Base-by-base conservation (phyloP, 2,888 invertebrate species). In the Lingula anatina region DNA sequence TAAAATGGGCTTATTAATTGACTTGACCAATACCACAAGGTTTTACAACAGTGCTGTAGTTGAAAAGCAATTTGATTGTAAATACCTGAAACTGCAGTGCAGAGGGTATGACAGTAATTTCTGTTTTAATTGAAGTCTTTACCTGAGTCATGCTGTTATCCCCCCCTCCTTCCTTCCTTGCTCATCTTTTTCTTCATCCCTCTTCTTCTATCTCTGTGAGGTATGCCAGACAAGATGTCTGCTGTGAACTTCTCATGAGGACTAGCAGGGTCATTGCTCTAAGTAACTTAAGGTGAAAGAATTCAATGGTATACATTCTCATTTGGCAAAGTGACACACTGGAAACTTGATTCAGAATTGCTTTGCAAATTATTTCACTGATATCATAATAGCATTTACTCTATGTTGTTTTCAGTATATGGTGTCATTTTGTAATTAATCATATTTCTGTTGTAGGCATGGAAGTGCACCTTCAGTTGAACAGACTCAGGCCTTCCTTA, bases 1-100 rank as follows among this genome's bases (percentile, higher is more conserved):
- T 20, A 90, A 89, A 70, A 78, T 99, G 51, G 97, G 97, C 0
- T 76, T 99, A 24, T 93, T 97, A 91, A 87, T 99, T 55, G 97
- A 99, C 78, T 81, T 99, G 57, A 97, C 99, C 1, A 94, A 96
- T 70, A 97, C 99, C 0, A 84, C 82, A 54, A 83, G 97, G 50
- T 99, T 95, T 78, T 99, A 99, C 74, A 83, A 90, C 66, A 87
- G 86, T 56, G 75, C 80, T n/a, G 85, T 86, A 52, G 83, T 99
- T 24, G 90, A 92, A 36, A 90, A 69, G 79, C 82, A 1, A 79
- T 83, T 49, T 49, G 87, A 83, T 15, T 88, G 90, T 74, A 83
- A 83, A 73, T 97, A 97, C 78, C 78, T 90, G 2, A 97, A 99
- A 76, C 74, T 96, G 53, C 84, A 87, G 62, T 94, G 96, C 75